These are phyloP conservation scores for Danionella cerebrum DNA, from an alignment of 2,113 vertebrate species.

Conservation along the genomic window DNA sequence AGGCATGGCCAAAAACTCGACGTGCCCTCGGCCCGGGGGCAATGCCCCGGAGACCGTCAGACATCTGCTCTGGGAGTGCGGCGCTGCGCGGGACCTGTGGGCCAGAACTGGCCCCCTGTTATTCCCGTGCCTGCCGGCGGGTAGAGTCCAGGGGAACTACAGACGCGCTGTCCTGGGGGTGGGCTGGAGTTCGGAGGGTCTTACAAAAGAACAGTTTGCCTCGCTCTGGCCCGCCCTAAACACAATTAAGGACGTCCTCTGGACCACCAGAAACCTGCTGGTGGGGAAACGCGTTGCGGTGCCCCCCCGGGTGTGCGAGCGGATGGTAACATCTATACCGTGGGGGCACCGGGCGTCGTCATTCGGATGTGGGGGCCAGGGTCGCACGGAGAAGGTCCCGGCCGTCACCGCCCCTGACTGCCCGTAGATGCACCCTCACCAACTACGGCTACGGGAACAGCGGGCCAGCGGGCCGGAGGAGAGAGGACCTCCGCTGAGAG, in stretches of 20 bases:
- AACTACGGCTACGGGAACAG: neutral
- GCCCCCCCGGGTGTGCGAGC: neutral
- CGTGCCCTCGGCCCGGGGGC: neutral
- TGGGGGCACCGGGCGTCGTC: neutral
- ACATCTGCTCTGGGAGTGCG: conserved; percentile 18
- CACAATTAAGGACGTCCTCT: neutral
- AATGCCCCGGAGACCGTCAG: neutral
- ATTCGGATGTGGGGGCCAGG: neutral
- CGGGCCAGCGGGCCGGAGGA: neutral
- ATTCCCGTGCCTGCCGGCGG: conserved; percentile 10
- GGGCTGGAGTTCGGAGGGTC: neutral
- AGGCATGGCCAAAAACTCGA: neutral
- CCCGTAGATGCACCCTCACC: conserved; percentile 7
- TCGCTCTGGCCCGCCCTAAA: conserved; percentile 17
- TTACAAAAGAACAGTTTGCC: neutral
- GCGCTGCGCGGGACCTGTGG: conserved; percentile 16
- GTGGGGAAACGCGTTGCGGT: conserved; percentile 6
- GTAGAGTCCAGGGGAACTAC: neutral
- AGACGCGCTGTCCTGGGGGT: neutral
- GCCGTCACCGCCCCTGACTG: neutral
- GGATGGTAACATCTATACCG: neutral
- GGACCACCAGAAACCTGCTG: conserved; percentile 23
- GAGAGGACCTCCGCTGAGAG: neutral
- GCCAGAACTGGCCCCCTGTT: neutral
- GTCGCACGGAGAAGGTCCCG: neutral